Base-by-base conservation (phyloP, 2,113 vertebrate genomes). In the Pheucticus melanocephalus region DNA sequence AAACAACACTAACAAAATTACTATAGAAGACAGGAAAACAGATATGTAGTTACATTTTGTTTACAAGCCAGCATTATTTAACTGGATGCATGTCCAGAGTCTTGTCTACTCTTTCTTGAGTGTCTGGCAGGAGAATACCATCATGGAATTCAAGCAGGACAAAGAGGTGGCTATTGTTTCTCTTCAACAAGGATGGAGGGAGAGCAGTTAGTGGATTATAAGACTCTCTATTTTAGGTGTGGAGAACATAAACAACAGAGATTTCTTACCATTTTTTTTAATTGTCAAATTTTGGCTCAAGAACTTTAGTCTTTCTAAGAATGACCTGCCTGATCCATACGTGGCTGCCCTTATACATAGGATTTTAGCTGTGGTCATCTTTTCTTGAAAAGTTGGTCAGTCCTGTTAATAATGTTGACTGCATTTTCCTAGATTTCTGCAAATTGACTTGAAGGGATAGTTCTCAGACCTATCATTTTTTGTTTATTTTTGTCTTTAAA, bases 181-280 rank as follows among this genome's bases (percentile, higher is more conserved):
- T n/a, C 40, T 63, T 40, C 18, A 61, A 6, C 3, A 2, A 6
- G 1, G 11, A 1, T 33, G 20, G 24, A 61, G 22, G 7, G 24
- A 80, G 18, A 56, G 11, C 6, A 21, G 5, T 8, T 7, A 53
- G 7, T 30, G 16, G 23, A 37, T 50, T 63, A 57, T 14, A 22
- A 0, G 2, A n/a, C 4, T 45, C 8, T 45, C 5, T 61, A 2
- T 3, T 37, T 68, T 25, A 64, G 6, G 4, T 51, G 8, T 30
- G 9, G 18, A 72, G 12, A 47, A 63, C 50, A 68, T 30, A 85
- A 76, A 3, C 13, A 79, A 39, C 11, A 28, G 9, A 16, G 37
- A 6, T 30, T 51, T 56, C 18, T 30, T 63, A 25, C 3, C 0
- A 6, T 57, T 57, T 69, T 53, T 42, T 70, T 54, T 40, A 78